phyloP scores from a whole-genome alignment of 2,888 invertebrate genomes.

The Bombyx huttoni region DNA sequence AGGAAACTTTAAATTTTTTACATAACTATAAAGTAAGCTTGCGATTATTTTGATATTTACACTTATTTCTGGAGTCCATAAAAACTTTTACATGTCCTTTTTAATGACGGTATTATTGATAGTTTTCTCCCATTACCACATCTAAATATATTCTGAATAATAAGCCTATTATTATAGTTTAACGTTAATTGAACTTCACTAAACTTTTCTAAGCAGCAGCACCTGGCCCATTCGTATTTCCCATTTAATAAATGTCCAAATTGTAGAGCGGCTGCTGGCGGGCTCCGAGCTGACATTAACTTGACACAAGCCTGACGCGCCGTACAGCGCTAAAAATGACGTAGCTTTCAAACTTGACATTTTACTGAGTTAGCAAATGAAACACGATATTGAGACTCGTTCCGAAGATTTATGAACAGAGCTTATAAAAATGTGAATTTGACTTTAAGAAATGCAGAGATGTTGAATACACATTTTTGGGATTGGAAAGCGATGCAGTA shows the following conservation, averaged over 20 bases:
- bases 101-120: background rate
- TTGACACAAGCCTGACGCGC: constrained; percentile 41
- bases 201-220: constrained; percentile 20
- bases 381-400: constrained; percentile 5
- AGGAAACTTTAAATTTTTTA: too few relatives aligned
- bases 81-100: too few relatives aligned
- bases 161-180: too few relatives aligned
- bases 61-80: too few relatives aligned
- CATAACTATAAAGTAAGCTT: too few relatives aligned
- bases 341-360: constrained; percentile 21
- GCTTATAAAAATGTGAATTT: background rate
- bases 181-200: too few relatives aligned
- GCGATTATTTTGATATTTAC: too few relatives aligned
- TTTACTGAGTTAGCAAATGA: constrained; percentile 15
- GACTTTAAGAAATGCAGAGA: background rate
- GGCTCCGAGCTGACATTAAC: constrained; percentile 41
- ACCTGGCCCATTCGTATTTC: constrained; percentile 31
- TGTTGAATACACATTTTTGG: background rate
- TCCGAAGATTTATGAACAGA: constrained; percentile 2
- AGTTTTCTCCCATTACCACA: too few relatives aligned
- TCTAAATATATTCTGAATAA: too few relatives aligned
- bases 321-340: constrained; percentile 41
- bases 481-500: background rate
- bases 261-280: constrained; percentile 15
- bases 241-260: constrained; percentile 53